Evolutionary conservation across 2,113 vertebrate genomes (phyloP), one percentile per base, ranked within the genome.

Genomic region (Papio anubis): DNA sequence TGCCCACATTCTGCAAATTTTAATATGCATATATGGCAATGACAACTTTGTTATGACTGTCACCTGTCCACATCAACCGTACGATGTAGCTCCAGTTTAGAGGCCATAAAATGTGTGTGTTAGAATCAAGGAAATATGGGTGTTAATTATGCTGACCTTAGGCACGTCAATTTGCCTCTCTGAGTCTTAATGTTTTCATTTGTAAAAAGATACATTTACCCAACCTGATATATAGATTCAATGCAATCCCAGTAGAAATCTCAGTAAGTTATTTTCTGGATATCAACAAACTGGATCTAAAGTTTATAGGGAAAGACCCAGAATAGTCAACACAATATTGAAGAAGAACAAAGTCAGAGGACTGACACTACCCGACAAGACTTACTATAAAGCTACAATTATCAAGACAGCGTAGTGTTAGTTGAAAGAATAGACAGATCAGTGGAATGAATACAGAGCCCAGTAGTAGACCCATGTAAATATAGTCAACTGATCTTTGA

Each of bases 11-110:
- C 59, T 61, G 66, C 52, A 80, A 20, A 11, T 64, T 45, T 61
- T 14, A 9, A 3, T 18, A 13, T 50, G n/a, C 17, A 1, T 4
- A 2, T 35, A 5, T 5, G 5, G 14, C n/a, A 52, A 64, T 40
- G 93, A 43, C 40, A 40, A 17, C 57, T 78, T 23, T 10, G 5
- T 48, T 3, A 6, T 12, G 38, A 72, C 30, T 38, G 8, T 38
- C 40, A 40, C 13, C 35, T 14, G 8, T 88, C 78, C 75, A 30
- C 72, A 2, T 48, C 68, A 38, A 57, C 68, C n/a, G 18, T 57
- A 17, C 59, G 43, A 27, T 40, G 30, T 2, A 8, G 4, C n/a
- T 20, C 13, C 52, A 1, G 38, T 59, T 38, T 61, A 68, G 43
- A 50, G 64, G 61, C 30, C 64, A 8, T 17, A n/a, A 25, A 55